Evolutionary conservation across 2,888 invertebrate species (phyloP), one percentile per base, ranked within the genome.

Genomic region (Lamproptera curius): DNA sequence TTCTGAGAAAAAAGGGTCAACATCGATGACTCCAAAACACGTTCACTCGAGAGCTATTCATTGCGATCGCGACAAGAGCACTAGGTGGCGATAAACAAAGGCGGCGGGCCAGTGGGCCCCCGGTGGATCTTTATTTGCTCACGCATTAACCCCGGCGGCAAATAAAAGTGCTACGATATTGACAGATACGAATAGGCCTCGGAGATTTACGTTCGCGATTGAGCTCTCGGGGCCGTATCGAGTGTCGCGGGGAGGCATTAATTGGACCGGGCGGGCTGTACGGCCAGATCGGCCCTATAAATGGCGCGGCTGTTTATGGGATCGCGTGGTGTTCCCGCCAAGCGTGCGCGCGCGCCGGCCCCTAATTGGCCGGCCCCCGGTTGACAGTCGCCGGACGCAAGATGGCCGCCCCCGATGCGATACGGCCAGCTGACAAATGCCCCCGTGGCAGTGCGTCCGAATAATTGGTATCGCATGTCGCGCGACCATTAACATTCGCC

Each of bases 331-430:
- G 83, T 81, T 72, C 72, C 73, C 77, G 81, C 79, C 80, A 76
- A 67, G 67, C 52, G 54, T 69, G 81, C 80, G 82, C 81, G 67
- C 70, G 81, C 80, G 80, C 77, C 65, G 69, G 55, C 71, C 73
- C 83, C 85, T 86, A 86, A 87, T 86, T 87, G 86, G 86, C 83
- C 76, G 78, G 69, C 76, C 70, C 76, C 70, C 71, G 70, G 75
- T 70, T 84, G 86, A 86, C 86, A 81, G 81, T 81, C 82, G 84
- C 86, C 81, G 73, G 83, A 68, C 54, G 56, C 82, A 83, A 85
- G 84, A 86, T 85, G 84, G 84, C 83, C 71, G 83, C 31, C 31
- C n/a, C 57, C 69, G 71, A 68, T 64, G 73, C 73, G 77, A 76
- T 76, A 78, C 73, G 70, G 63, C 68, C 76, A 78, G 83, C 84